A percentile compares a stretch with the other conserved stretches of the same genome.
phyloP scores from a whole-genome alignment of 2,888 invertebrate genomes.

The Dione juno region DNA sequence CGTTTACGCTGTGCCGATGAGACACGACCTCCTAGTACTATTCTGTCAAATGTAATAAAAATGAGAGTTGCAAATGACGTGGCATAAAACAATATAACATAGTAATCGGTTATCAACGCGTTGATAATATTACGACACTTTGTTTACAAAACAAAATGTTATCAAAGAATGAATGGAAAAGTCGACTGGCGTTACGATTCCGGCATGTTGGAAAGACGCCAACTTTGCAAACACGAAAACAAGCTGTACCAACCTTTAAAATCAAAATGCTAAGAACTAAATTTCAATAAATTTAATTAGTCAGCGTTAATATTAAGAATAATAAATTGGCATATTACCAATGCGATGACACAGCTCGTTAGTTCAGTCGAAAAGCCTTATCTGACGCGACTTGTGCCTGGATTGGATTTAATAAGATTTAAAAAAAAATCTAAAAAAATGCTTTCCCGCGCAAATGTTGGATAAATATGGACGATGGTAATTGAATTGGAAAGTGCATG shows the following conservation, averaged over 20 bases:
- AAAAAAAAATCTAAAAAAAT: constrained; percentile 59
- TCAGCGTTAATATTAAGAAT: constrained; percentile 36
- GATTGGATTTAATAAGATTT: constrained; percentile 47
- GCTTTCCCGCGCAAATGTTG: constrained; percentile 66
- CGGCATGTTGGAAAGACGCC: constrained; percentile 59
- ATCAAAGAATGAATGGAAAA: constrained; percentile 55
- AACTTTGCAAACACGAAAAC: constrained; percentile 52
- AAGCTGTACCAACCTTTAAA: constrained; percentile 32
- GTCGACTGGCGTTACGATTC: constrained; percentile 47
- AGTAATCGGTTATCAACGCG: constrained; percentile 46
- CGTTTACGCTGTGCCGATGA: too few species aligned
- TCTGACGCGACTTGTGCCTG: constrained; percentile 54
- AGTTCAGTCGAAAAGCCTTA: constrained; percentile 62
- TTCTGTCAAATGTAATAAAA: neutral
- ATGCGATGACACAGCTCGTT: constrained; percentile 60
- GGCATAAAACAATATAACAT: neutral
- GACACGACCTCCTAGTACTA: too few species aligned
- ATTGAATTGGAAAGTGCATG: constrained; percentile 51
- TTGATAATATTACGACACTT: constrained; percentile 59
- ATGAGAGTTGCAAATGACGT: neutral
- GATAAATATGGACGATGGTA: constrained; percentile 73
- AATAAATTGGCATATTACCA: constrained; percentile 63
- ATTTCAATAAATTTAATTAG: constrained; percentile 6
- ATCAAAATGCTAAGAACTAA: neutral
- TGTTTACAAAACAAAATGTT: constrained; percentile 78